Percentiles rank a stretch among this genome's conserved stretches.
These are phyloP conservation scores for Tipula helvola DNA, from an alignment of 2,888 invertebrate genomes.

Conservation along the genomic window DNA sequence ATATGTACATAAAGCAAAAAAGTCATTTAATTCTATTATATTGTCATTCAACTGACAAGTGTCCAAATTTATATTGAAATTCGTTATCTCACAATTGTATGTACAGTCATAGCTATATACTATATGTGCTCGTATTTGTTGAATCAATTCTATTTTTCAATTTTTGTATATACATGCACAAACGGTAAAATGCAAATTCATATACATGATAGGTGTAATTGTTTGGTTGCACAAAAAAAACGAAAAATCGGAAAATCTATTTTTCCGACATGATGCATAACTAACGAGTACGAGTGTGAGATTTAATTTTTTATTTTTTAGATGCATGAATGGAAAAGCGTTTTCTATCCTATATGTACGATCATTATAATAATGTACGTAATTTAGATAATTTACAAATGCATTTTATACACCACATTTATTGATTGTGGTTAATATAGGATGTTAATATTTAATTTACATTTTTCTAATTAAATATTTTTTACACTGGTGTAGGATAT, in stretches of 20 bases:
- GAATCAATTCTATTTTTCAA: neutral
- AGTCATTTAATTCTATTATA: conserved; percentile 9
- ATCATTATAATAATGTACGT: neutral
- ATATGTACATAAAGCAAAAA: neutral
- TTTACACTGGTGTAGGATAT: neutral
- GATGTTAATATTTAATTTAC: neutral
- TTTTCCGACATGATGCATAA: neutral
- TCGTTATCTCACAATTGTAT: neutral
- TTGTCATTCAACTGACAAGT: conserved; percentile 15
- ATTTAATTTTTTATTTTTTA: neutral
- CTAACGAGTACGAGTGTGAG: neutral
- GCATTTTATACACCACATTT: neutral
- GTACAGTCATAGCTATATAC: neutral
- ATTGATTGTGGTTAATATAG: neutral
- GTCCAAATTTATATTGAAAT: conserved; percentile 10
- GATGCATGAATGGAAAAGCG: neutral
- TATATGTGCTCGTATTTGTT: neutral
- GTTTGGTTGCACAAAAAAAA: neutral
- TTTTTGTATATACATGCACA: neutral
- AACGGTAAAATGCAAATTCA: neutral
- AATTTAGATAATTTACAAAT: neutral
- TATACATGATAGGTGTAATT: neutral
- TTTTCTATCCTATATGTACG: neutral
- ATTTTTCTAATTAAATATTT: conserved; percentile 4
- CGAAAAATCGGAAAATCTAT: neutral